Evolutionary conservation across 2,797 vertebrate species (phyloP).

Genomic region (Lepus townsendii): DNA sequence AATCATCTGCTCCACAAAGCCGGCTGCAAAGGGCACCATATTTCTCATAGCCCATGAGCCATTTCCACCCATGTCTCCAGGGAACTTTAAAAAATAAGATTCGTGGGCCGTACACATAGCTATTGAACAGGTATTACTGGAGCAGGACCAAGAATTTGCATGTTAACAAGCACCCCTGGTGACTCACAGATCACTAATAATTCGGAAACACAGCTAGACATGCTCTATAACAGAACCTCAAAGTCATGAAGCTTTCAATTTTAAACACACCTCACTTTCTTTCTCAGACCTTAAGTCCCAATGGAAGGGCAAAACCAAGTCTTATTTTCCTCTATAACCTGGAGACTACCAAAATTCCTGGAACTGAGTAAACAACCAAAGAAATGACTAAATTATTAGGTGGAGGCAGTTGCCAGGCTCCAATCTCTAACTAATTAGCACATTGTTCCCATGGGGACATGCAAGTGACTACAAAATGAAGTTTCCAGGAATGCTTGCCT

Average conservation of each 20-base stretch:
- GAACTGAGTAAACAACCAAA: slow-evolving; percentile 23
- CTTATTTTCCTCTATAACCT: background rate
- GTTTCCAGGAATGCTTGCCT: background rate
- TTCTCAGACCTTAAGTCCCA: background rate
- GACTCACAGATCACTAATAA: background rate
- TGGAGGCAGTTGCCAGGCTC: background rate
- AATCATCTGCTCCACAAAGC: slow-evolving; percentile 26
- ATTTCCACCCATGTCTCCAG: background rate
- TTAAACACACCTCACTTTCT: background rate
- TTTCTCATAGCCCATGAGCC: background rate
- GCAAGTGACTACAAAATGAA: background rate
- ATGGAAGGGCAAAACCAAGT: background rate
- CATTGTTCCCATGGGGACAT: background rate
- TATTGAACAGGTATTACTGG: slow-evolving; percentile 15
- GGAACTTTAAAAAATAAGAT: background rate
- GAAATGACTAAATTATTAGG: slow-evolving; percentile 29
- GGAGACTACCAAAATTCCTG: background rate
- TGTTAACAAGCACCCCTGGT: slow-evolving; percentile 4
- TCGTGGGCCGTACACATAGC: background rate
- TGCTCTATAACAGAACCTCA: slow-evolving; percentile 23
- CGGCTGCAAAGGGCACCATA: slow-evolving; percentile 18
- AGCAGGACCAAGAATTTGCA: background rate
- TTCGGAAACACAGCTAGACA: slow-evolving; percentile 51
- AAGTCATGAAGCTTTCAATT: slow-evolving; percentile 41
- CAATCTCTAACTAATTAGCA: slow-evolving; percentile 25